Evolutionary conservation across 2,888 invertebrate species (phyloP).

Genomic region (Tridacna crocea): DNA sequence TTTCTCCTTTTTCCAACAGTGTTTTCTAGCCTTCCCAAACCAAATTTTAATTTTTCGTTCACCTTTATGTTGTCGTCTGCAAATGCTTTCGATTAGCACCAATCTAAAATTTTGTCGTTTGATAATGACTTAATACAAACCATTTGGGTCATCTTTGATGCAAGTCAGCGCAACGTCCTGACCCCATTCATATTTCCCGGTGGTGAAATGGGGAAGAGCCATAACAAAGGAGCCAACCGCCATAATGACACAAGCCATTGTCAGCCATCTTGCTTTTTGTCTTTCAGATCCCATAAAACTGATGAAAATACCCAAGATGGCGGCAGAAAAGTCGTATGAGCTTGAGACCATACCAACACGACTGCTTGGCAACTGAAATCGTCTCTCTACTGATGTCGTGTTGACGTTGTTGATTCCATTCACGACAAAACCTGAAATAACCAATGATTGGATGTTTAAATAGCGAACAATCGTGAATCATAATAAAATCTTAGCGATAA

Average conservation of each 20-base stretch:
- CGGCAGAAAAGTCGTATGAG: constrained; percentile 81
- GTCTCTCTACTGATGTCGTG: constrained; percentile 79
- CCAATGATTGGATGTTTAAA: too few species aligned
- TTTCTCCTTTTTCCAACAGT: too few species aligned
- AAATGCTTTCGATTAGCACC: too few species aligned
- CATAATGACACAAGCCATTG: constrained; percentile 90
- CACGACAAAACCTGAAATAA: constrained; percentile 79
- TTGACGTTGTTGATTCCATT: constrained; percentile 82
- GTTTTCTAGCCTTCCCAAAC: too few species aligned
- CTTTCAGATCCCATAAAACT: constrained; percentile 74
- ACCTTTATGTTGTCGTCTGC: too few species aligned
- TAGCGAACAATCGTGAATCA: too few species aligned
- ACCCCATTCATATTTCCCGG: constrained; percentile 87
- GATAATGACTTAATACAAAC: too few species aligned
- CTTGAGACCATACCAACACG: constrained; percentile 80
- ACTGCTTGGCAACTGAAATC: constrained; percentile 79
- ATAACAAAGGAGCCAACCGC: constrained; percentile 89
- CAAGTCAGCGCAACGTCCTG: constrained; percentile 63
- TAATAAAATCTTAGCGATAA: too few species aligned
- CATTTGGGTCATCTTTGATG: constrained; percentile 27
- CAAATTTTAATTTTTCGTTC: too few species aligned
- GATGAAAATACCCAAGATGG: constrained; percentile 77
- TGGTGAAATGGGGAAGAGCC: constrained; percentile 92
- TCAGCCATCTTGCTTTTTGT: constrained; percentile 88
- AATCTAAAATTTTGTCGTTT: too few species aligned